Evolutionary conservation across 2,797 vertebrate genomes (phyloP).

Genomic region (Phaenicophaeus curvirostris): DNA sequence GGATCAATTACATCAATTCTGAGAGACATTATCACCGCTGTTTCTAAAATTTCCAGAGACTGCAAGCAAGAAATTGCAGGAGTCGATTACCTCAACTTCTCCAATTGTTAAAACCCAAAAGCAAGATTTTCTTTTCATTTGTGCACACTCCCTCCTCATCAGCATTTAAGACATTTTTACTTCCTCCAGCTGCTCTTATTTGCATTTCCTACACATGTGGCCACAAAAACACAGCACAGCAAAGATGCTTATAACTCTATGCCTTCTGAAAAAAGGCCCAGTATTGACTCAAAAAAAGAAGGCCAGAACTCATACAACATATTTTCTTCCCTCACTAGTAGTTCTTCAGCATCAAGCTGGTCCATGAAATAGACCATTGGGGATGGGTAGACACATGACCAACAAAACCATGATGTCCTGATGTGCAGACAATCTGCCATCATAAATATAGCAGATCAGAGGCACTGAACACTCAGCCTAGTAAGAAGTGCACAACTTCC

Average conservation of each 20-base stretch:
- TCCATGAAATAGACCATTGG: background rate
- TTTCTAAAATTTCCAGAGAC: conserved; percentile 6
- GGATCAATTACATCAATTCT: background rate
- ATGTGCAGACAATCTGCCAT: background rate
- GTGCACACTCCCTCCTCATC: background rate
- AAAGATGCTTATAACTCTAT: background rate
- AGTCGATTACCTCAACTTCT: conserved; percentile 7
- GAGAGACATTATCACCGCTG: background rate
- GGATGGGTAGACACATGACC: background rate
- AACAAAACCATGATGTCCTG: background rate
- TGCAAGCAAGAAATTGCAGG: background rate
- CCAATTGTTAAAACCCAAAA: background rate
- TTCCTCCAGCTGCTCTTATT: conserved; percentile 14
- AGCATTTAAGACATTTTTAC: background rate
- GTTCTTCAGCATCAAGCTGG: background rate
- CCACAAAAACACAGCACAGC: background rate
- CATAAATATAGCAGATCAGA: background rate
- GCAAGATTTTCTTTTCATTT: background rate
- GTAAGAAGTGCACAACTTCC: background rate
- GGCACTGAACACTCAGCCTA: background rate
- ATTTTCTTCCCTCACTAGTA: background rate
- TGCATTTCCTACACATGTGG: background rate
- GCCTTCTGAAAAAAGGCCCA: background rate
- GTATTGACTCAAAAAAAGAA: background rate
- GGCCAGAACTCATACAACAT: background rate